These are phyloP conservation scores for Apis dorsata DNA, from an alignment of 1,140 invertebrate species.

Conservation along the genomic window DNA sequence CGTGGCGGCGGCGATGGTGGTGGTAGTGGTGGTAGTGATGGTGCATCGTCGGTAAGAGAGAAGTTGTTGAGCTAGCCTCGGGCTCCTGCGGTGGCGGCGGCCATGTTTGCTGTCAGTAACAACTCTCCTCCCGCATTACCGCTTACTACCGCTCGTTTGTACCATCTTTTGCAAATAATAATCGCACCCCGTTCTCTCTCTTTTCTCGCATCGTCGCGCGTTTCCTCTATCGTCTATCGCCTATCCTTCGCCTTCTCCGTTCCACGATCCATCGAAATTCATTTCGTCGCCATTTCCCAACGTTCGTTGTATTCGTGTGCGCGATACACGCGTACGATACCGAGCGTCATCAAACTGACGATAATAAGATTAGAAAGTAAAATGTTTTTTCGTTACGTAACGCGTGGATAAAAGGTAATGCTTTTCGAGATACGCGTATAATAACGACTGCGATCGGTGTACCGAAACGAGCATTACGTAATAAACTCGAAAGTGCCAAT, in stretches of 20 bases:
- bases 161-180: constrained; percentile 62
- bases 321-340: not conserved
- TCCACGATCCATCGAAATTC: not conserved
- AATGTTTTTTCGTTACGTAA: constrained; percentile 27
- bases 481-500: constrained; percentile 33
- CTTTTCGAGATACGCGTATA: not conserved
- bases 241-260: constrained; percentile 7
- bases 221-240: not conserved
- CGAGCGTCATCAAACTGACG: not conserved
- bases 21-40: too few relatives aligned
- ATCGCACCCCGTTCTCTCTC: constrained; percentile 20
- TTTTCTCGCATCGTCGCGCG: not conserved
- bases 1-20: fast-evolving
- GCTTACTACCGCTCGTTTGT: constrained; percentile 46
- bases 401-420: constrained; percentile 10
- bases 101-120: constrained; percentile 75
- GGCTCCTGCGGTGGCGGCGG: constrained; percentile 67
- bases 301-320: not conserved
- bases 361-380: constrained; percentile 31
- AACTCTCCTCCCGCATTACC: constrained; percentile 70
- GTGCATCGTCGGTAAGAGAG: constrained; percentile 62
- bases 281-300: constrained; percentile 7
- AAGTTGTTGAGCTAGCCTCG: constrained; percentile 71
- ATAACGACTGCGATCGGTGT: constrained; percentile 20
- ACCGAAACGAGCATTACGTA: constrained; percentile 28